phyloP scores from a whole-genome alignment of 2,888 invertebrate species.

The Tetranychus truncatus region DNA sequence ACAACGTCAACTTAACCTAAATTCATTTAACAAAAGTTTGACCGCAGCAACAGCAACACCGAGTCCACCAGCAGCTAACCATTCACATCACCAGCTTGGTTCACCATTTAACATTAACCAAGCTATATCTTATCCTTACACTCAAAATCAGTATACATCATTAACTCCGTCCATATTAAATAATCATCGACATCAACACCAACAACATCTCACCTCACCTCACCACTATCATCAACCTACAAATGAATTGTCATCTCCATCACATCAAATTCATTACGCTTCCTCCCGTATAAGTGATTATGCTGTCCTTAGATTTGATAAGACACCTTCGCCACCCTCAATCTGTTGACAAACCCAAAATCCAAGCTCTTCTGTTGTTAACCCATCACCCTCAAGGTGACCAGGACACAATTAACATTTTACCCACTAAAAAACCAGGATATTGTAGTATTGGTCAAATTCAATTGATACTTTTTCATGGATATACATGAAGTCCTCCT shows the following conservation, averaged over 20 bases:
- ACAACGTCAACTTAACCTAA: neutral
- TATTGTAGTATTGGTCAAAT: too few relatives aligned
- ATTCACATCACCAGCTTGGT: neutral
- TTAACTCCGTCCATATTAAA: neutral
- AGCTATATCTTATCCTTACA: neutral
- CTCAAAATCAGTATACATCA: neutral
- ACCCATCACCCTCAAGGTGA: neutral
- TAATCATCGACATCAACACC: neutral
- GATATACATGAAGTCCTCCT: too few relatives aligned
- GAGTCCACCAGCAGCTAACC: neutral
- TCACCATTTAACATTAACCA: neutral
- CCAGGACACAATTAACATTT: too few relatives aligned
- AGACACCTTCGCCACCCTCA: constrained; percentile 20
- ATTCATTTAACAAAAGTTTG: neutral
- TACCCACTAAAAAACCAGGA: too few relatives aligned
- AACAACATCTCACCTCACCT: constrained; percentile 10
- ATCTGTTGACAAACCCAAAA: constrained; percentile 16
- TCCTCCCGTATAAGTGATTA: constrained; percentile 19
- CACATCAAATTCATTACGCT: neutral
- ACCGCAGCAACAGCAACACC: constrained; percentile 6
- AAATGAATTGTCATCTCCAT: neutral
- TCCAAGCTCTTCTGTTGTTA: neutral
- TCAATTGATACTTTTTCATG: too few relatives aligned
- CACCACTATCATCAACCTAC: constrained; percentile 13
- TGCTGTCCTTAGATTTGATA: constrained; percentile 21